Evolutionary conservation across 2,797 vertebrate genomes (phyloP), one percentile per base, ranked within the genome.

Genomic region (Takifugu ocellatus): DNA sequence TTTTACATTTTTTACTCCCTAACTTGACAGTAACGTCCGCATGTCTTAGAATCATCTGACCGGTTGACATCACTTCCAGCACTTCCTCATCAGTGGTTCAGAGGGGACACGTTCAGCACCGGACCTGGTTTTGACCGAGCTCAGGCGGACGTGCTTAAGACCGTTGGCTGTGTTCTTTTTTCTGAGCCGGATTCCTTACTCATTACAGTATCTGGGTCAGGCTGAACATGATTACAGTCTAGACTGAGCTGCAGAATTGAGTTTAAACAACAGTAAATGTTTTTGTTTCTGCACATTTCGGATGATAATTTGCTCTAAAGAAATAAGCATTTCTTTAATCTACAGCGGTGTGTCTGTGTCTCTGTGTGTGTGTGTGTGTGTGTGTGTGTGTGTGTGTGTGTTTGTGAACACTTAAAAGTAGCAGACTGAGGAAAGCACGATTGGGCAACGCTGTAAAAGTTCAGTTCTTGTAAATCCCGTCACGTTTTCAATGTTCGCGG

Each of bases 131-230:
- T 65, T 66, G 52, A 72, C 71, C 73, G 66, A 80, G 70, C 24
- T 63, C 25, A 36, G 72, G 44, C 21, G 44, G 44, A n/a, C 8
- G 3, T n/a, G 16, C 16, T n/a, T 7, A 21, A 46, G 44, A n/a
- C 44, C 44, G 16, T 21, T 2, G 44, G 44, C 44, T 21, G 44
- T 17, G 16, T 9, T 21, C 15, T 10, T 45, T 65, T 43, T 33
- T 54, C 54, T 77, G 49, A 25, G 54, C 48, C 9, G 69, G 68
- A 85, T 82, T 86, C 78, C 76, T 79, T 5, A 56, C 76, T 72
- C 57, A 72, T 80, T 81, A 82, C 68, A 65, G 47, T 58, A 80
- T 79, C 47, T 84, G 74, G 79, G 78, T 84, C 79, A 77, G 61
- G 54, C 54, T 54, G 54, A 60, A 60, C 25, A 54, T 49, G 21